A percentile compares a stretch with the other conserved stretches of the same genome.
Conservation (phyloP, 64 coral and sea anemone species). For the Stichodactyla mertensii region DNA sequence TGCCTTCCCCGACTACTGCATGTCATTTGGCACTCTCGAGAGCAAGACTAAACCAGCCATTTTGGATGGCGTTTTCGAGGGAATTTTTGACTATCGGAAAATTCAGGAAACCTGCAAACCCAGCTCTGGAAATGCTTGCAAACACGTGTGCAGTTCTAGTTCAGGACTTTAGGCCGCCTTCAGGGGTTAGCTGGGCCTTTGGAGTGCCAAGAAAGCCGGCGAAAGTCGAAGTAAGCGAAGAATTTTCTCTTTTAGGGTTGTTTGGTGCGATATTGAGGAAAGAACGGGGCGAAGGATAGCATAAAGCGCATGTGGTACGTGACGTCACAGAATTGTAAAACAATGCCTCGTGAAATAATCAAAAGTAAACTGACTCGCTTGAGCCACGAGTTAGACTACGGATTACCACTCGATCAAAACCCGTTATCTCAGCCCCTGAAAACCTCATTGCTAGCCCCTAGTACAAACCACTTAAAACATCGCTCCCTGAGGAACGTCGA, state of each 20-base stretch:
- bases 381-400: slow-evolving; percentile 82
- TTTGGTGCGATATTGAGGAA: slow-evolving; percentile 99
- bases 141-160: slow-evolving; percentile 90
- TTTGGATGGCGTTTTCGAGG: slow-evolving; percentile 99
- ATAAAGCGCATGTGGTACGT: slow-evolving; percentile 99
- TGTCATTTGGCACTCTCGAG: slow-evolving; percentile 68
- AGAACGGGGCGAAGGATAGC: slow-evolving; percentile 99
- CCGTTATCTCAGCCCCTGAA: slow-evolving; percentile 43
- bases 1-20: slow-evolving; percentile 57
- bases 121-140: slow-evolving; percentile 88
- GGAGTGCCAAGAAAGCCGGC: slow-evolving; percentile 61
- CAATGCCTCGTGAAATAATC: slow-evolving; percentile 99
- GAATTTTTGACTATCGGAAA: slow-evolving; percentile 94
- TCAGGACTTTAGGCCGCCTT: slow-evolving; percentile 38
- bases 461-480: slow-evolving; percentile 2
- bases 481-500: not conserved
- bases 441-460: slow-evolving; percentile 13
- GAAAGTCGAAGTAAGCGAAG: slow-evolving; percentile 84
- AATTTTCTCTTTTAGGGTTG: slow-evolving; percentile 99
- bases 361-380: slow-evolving; percentile 99
- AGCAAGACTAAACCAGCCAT: slow-evolving; percentile 99
- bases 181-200: slow-evolving; percentile 30
- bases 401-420: slow-evolving; percentile 58
- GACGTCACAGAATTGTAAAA: slow-evolving; percentile 99
- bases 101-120: slow-evolving; percentile 92